Evolutionary conservation across 1,140 invertebrate genomes (phyloP), one percentile per base, ranked within the genome.

Genomic region (Melipona quadrifasciata): DNA sequence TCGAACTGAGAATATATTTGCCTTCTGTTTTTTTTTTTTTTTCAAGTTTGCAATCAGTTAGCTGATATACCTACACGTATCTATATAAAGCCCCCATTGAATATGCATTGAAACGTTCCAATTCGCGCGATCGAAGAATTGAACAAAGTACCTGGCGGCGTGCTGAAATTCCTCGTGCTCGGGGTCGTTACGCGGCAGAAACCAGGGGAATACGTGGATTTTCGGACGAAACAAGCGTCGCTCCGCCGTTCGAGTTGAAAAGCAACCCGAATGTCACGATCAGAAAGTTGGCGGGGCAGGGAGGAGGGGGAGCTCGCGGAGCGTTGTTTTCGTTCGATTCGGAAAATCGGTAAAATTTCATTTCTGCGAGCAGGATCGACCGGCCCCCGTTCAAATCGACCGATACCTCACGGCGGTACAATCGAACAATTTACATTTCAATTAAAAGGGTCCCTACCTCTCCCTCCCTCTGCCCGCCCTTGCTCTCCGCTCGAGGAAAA

Each of bases 341-440:
- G 21, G 39, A 24, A 64, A 72, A 19, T 21, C n/a, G 55, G 67
- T 24, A 58, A 67, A 84, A 84, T 79, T 51, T 79, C 57, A 71
- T 83, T 83, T 70, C 80, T 53, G 31, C 55, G 27, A 16, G 27
- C 27, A 51, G 34, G 55, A 14, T 17, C 53, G 39, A 58, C 21
- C 39, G 53, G n/a, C n/a, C 64, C 31, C 72, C 75, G 75, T 71
- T 79, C 39, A 76, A 76, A 77, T 57, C 73, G 67, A 39, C 64
- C 27, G 31, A 16, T 55, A 77, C 27, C 53, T 67, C 64, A 47
- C 31, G 17, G n/a, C 51, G 55, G 24, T 51, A 71, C 67, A 68
- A 71, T 79, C 76, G 77, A 84, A 57, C 76, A 79, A 79, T 84
- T 79, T 79, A 84, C 67, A 71, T 84, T 84, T 79, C 75, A 79